A percentile compares a stretch with the other conserved stretches of the same genome.
These are phyloP conservation scores for Pedetes capensis DNA, from an alignment of 2,113 vertebrate genomes.

Conservation along the genomic window DNA sequence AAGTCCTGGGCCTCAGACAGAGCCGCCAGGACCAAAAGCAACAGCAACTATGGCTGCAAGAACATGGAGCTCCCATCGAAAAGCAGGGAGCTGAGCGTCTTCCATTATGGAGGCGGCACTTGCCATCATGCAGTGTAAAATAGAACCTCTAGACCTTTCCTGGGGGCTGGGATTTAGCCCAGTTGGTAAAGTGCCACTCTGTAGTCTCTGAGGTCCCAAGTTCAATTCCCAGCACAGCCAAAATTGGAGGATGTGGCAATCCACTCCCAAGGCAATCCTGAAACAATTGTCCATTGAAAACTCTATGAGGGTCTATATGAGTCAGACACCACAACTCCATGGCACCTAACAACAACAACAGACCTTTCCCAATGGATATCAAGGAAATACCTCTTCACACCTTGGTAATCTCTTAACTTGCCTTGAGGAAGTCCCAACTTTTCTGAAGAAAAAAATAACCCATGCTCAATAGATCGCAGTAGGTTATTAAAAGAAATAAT, in stretches of 20 bases:
- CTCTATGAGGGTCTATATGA: too few species aligned
- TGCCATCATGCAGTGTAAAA: background rate
- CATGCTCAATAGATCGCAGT: background rate
- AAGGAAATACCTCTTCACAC: background rate
- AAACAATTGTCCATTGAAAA: too few species aligned
- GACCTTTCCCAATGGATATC: background rate
- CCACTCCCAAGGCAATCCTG: too few species aligned
- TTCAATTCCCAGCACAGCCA: too few species aligned
- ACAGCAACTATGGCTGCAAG: fast-evolving
- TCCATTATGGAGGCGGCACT: background rate
- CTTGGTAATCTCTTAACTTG: background rate
- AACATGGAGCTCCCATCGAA: background rate
- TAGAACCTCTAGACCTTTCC: background rate
- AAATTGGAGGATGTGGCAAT: too few species aligned
- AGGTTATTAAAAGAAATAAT: background rate
- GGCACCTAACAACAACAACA: too few species aligned
- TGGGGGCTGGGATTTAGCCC: too few species aligned
- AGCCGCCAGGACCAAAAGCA: background rate
- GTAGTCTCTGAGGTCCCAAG: too few species aligned
- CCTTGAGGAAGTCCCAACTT: background rate
- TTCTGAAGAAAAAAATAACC: background rate
- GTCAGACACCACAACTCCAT: too few species aligned
- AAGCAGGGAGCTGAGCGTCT: background rate
- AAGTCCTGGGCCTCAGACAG: constrained; percentile 64
- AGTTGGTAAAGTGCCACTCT: too few species aligned